phyloP scores from a whole-genome alignment of 2,797 vertebrate species.

The Agapornis canus region DNA sequence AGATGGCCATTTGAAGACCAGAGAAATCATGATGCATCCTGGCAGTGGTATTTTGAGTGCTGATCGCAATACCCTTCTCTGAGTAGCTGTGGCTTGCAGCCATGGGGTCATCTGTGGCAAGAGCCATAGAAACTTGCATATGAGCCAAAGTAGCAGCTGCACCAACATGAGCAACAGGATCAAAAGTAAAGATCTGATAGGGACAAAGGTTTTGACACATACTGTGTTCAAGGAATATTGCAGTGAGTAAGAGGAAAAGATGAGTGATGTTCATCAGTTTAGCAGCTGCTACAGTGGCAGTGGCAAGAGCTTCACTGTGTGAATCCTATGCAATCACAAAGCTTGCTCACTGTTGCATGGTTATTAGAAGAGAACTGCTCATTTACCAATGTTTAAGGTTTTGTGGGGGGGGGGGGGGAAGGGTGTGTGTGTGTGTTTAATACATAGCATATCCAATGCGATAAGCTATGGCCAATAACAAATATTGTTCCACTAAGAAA shows the following conservation, averaged over 20 bases:
- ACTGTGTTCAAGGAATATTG: background rate
- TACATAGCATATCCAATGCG: background rate
- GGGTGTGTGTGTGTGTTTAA: rapidly evolving
- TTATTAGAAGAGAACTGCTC: background rate
- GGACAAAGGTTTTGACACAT: background rate
- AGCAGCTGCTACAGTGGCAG: background rate
- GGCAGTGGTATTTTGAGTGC: background rate
- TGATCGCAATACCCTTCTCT: background rate
- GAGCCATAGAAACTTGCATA: background rate
- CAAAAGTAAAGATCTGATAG: background rate
- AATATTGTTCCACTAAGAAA: background rate
- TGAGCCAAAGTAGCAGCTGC: background rate
- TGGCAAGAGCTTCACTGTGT: background rate
- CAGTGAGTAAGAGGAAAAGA: background rate
- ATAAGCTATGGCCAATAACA: background rate
- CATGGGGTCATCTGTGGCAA: background rate
- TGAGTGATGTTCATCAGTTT: background rate
- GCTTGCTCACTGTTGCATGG: background rate
- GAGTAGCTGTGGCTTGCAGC: background rate
- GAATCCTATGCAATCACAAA: background rate
- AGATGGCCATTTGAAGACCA: background rate
- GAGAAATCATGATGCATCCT: background rate
- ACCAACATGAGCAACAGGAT: background rate
- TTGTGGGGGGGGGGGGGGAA: background rate
- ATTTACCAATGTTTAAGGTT: background rate